Conservation (phyloP, 2,113 vertebrate species). For the Chaenogobius annularis region DNA sequence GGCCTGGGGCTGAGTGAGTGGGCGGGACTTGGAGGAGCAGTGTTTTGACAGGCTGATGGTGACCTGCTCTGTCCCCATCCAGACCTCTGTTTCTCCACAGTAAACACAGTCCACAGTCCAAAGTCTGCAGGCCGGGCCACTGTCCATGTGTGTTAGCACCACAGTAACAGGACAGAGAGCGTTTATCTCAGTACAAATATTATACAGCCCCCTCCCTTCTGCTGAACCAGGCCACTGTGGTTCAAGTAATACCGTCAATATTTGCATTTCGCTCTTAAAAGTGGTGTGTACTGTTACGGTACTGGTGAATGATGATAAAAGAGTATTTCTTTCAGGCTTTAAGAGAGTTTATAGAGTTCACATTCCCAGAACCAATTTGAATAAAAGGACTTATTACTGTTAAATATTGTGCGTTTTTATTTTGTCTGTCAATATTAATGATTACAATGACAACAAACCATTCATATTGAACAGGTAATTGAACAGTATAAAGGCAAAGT, state of each 20-base stretch:
- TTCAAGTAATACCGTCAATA: slow-evolving; percentile 69
- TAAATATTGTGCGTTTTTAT: too few relatives aligned
- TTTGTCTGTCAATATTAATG: too few relatives aligned
- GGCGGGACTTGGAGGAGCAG: slow-evolving; percentile 12
- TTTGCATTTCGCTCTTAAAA: slow-evolving; percentile 51
- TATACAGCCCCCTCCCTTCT: slow-evolving; percentile 31
- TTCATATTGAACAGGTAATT: too few relatives aligned
- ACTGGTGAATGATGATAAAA: slow-evolving; percentile 20
- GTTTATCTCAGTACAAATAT: slow-evolving; percentile 68
- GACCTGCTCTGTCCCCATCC: slow-evolving; percentile 42
- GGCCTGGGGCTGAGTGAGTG: background rate
- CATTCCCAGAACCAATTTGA: too few relatives aligned
- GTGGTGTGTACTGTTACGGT: slow-evolving; percentile 15
- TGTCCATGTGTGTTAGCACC: slow-evolving; percentile 33
- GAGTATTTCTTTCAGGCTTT: slow-evolving; percentile 1
- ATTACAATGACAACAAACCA: too few relatives aligned
- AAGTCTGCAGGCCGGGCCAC: slow-evolving; percentile 36
- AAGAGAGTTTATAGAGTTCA: too few relatives aligned
- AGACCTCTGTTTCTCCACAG: slow-evolving; percentile 53
- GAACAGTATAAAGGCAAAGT: too few relatives aligned
- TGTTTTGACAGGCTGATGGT: slow-evolving; percentile 65
- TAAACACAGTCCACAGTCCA: slow-evolving; percentile 60
- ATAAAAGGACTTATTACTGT: too few relatives aligned
- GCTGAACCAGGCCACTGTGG: slow-evolving; percentile 42
- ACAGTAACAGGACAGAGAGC: slow-evolving; percentile 48